phyloP scores from a whole-genome alignment of 2,888 invertebrate species.

The Colletes collaris region DNA sequence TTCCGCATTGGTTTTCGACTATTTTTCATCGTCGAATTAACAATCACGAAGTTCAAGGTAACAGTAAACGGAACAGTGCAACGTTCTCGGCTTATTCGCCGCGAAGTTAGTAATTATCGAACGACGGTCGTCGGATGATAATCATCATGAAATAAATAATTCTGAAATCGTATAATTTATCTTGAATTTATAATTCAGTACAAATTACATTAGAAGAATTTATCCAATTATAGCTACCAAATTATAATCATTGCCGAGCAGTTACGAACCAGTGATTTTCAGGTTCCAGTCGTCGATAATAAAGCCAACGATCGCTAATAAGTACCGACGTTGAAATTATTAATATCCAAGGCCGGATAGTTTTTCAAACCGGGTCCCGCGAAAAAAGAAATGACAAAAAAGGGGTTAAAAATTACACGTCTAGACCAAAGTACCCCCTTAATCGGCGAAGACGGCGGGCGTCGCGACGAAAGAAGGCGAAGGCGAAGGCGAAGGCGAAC shows the following conservation, averaged over 20 bases:
- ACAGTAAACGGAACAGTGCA: neutral
- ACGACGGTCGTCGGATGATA: neutral
- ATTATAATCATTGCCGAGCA: neutral
- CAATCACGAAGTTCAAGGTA: neutral
- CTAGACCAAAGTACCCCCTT: neutral
- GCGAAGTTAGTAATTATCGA: neutral
- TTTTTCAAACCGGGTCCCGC: too few relatives aligned
- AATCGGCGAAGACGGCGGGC: slow-evolving; percentile 33
- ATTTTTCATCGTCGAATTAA: neutral
- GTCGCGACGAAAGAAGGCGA: slow-evolving; percentile 2
- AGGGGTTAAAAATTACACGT: too few relatives aligned
- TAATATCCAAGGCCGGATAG: neutral
- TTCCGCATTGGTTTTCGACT: neutral
- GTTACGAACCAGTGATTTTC: neutral
- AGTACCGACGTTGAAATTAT: neutral
- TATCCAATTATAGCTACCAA: neutral
- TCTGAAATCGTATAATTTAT: neutral
- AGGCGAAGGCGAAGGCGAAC: slow-evolving; percentile 63
- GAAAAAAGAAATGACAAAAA: too few relatives aligned
- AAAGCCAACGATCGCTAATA: neutral
- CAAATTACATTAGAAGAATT: too few relatives aligned
- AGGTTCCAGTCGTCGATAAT: neutral
- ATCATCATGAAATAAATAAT: neutral
- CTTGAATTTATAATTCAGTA: too few relatives aligned
- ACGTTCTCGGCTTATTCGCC: too few relatives aligned